These are phyloP conservation scores for Alligator mississippiensis DNA, from an alignment of 2,113 vertebrate genomes.

Conservation along the genomic window DNA sequence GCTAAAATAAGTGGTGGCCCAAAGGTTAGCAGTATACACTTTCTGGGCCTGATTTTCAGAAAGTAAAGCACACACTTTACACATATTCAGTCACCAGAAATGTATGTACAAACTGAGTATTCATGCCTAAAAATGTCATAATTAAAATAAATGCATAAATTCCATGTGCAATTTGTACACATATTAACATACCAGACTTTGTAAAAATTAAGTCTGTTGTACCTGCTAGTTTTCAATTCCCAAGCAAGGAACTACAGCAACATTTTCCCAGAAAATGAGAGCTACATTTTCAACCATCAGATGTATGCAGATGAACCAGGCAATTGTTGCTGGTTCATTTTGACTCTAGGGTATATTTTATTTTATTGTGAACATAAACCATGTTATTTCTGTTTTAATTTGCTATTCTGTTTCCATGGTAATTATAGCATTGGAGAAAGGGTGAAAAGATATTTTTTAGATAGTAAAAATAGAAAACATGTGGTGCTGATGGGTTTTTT, in stretches of 20 bases:
- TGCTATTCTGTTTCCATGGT: conserved; percentile 81
- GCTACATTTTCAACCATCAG: conserved; percentile 1
- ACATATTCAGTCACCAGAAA: neutral
- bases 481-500: conserved; percentile 7
- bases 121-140: neutral
- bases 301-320: conserved; percentile 14
- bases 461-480: conserved; percentile 53
- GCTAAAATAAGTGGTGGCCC: neutral
- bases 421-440: conserved; percentile 73
- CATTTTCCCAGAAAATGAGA: conserved; percentile 2
- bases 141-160: neutral
- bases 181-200: neutral
- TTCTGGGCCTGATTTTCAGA: neutral
- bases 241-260: neutral
- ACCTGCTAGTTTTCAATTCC: neutral
- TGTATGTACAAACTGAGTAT: neutral
- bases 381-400: conserved; percentile 76
- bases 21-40: neutral
- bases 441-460: conserved; percentile 53
- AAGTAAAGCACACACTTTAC: neutral
- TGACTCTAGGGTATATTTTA: conserved; percentile 63
- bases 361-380: conserved; percentile 69
- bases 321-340: conserved; percentile 45
- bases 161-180: neutral
- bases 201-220: neutral